Percentiles rank a stretch among this genome's conserved stretches.
Conservation (phyloP, 1,140 invertebrate species). For the Schlechtendalia chinensis region DNA sequence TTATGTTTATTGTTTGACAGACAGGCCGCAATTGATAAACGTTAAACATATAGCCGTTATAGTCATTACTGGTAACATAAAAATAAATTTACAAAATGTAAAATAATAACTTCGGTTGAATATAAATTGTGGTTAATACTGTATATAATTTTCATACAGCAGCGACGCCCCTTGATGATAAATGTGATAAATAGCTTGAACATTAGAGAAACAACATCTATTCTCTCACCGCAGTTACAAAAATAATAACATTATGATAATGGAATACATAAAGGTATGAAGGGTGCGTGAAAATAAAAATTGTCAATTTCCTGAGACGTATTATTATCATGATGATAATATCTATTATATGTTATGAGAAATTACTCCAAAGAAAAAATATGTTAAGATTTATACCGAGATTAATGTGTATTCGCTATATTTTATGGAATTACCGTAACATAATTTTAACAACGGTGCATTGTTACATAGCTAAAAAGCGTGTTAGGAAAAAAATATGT, state of each 20-base stretch:
- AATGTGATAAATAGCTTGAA: conserved; percentile 6
- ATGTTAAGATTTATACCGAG: background rate
- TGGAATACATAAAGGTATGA: background rate
- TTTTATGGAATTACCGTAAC: background rate
- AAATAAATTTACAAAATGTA: conserved; percentile 22
- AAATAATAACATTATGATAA: background rate
- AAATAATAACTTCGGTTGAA: conserved; percentile 1
- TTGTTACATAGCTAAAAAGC: too few species aligned
- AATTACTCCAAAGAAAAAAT: background rate
- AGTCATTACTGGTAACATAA: background rate
- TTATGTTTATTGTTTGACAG: conserved; percentile 7
- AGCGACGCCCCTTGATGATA: conserved; percentile 12
- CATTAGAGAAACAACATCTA: background rate
- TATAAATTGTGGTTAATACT: background rate
- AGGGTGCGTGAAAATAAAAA: background rate
- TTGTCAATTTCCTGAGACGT: background rate
- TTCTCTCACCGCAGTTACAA: background rate
- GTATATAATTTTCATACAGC: background rate
- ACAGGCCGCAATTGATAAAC: background rate
- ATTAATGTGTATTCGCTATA: background rate
- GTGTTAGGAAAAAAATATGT: background rate
- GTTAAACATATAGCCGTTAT: background rate
- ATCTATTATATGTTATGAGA: background rate
- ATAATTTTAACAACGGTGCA: background rate
- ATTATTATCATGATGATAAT: background rate